Percentiles rank a stretch among this genome's conserved stretches.
Conservation (phyloP, 1,140 invertebrate species). For the Hycleus phaleratus region DNA sequence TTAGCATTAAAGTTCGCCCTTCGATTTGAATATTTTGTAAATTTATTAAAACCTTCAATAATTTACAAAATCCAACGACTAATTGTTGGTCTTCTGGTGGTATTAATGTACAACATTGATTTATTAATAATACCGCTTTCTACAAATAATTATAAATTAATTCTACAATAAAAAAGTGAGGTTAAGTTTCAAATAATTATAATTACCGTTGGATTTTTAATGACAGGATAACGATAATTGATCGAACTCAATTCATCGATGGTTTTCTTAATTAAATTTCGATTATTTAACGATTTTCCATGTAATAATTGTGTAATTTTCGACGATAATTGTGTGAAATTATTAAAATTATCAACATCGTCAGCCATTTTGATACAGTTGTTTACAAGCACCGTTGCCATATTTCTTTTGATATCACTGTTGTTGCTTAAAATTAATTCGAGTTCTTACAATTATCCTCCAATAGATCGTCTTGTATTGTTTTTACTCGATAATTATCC, state of each 20-base stretch:
- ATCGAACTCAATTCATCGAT: slow-evolving; percentile 42
- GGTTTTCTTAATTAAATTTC: slow-evolving; percentile 36
- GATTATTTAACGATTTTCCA: slow-evolving; percentile 35
- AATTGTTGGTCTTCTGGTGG: slow-evolving; percentile 38
- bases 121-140: slow-evolving; percentile 41
- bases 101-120: slow-evolving; percentile 41
- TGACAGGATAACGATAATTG: slow-evolving; percentile 36
- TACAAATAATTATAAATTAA: slow-evolving; percentile 24
- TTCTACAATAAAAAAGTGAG: slow-evolving; percentile 2
- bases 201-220: slow-evolving; percentile 40
- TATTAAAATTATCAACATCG: slow-evolving; percentile 15
- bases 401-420: too few relatives aligned
- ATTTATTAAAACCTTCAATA: slow-evolving; percentile 40
- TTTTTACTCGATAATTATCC: too few relatives aligned
- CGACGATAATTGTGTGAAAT: slow-evolving; percentile 33
- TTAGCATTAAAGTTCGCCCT: slow-evolving; percentile 35
- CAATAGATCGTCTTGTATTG: too few relatives aligned
- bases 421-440: too few relatives aligned
- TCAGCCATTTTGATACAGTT: slow-evolving; percentile 10
- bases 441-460: too few relatives aligned
- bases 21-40: slow-evolving; percentile 35
- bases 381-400: too few relatives aligned
- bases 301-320: slow-evolving; percentile 40
- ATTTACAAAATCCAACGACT: slow-evolving; percentile 41
- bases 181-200: slow-evolving; percentile 12